Evolutionary conservation across 2,797 vertebrate species (phyloP).

Genomic region (Diceros bicornis): DNA sequence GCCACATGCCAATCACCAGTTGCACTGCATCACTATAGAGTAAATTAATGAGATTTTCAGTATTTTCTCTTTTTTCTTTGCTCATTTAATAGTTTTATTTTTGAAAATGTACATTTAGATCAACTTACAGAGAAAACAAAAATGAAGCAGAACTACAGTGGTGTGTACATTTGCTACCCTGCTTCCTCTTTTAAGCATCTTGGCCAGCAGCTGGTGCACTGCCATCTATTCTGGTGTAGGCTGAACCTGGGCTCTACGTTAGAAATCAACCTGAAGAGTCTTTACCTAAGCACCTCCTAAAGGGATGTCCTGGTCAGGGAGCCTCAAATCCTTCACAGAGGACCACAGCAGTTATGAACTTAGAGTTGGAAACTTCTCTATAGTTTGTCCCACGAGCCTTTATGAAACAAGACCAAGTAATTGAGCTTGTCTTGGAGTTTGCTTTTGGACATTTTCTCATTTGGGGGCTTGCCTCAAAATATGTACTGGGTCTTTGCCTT

Average conservation of each 20-base stretch:
- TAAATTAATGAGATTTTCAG: background rate
- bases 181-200: background rate
- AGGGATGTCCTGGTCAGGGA: background rate
- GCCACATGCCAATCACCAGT: background rate
- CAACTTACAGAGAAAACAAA: background rate
- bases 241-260: background rate
- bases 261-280: background rate
- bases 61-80: background rate
- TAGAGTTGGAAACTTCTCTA: background rate
- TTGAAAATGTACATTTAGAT: background rate
- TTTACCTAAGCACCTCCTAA: background rate
- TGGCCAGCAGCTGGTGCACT: background rate
- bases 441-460: background rate
- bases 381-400: background rate
- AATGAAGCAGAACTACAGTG: background rate
- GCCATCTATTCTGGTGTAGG: background rate
- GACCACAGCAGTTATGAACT: background rate
- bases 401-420: background rate
- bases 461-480: background rate
- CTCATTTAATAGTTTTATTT: background rate
- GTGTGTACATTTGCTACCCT: background rate
- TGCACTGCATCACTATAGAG: background rate
- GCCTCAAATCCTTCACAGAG: background rate
- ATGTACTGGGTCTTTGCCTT: slow-evolving; percentile 79
- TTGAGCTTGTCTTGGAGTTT: background rate